Conservation (phyloP, 2,797 vertebrate genomes). For the Tangara arthus region DNA sequence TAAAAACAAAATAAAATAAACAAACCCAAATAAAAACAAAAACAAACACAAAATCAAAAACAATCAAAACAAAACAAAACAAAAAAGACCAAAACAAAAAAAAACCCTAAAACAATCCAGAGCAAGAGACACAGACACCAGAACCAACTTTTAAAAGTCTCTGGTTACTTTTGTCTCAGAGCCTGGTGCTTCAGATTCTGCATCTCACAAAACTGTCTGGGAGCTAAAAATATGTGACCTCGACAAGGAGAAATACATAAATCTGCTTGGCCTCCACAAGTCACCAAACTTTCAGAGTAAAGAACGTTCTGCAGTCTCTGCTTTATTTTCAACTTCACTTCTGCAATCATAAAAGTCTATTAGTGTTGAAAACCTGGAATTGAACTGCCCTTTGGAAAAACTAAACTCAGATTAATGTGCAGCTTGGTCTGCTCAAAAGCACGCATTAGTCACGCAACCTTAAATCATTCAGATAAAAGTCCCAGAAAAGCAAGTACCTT, state of each 20-base stretch:
- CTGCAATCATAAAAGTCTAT: slow-evolving; percentile 27
- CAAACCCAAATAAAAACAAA: too few species aligned
- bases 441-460: not conserved
- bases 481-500: not conserved
- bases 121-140: not conserved
- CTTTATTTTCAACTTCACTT: slow-evolving; percentile 37
- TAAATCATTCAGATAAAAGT: not conserved
- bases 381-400: not conserved
- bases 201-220: not conserved
- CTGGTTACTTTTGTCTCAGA: not conserved
- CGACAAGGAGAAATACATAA: slow-evolving; percentile 17
- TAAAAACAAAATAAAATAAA: too few species aligned
- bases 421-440: not conserved
- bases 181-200: not conserved
- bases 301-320: not conserved
- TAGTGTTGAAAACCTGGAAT: slow-evolving; percentile 14
- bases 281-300: not conserved
- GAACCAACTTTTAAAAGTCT: not conserved
- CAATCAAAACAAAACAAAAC: too few species aligned
- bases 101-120: not conserved
- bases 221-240: slow-evolving; percentile 28
- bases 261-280: slow-evolving; percentile 2
- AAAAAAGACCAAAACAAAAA: too few species aligned
- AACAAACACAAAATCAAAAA: too few species aligned
- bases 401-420: not conserved